Conservation (phyloP, 64 coral and sea anemone species). For the Montipora capricornis region DNA sequence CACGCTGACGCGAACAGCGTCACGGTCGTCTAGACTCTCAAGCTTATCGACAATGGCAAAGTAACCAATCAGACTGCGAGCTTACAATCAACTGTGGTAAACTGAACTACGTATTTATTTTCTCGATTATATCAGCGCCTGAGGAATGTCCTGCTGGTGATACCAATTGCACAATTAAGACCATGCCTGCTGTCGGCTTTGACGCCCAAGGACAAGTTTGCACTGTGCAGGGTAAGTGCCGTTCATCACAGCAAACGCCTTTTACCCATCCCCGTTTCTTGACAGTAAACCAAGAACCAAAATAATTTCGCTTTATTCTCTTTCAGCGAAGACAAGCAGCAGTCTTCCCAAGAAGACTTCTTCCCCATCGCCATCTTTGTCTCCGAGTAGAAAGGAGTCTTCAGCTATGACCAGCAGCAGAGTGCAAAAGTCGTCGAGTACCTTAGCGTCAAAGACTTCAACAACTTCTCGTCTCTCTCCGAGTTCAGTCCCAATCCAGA, state of each 20-base stretch:
- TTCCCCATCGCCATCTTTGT: background rate
- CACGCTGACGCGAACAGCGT: too few species aligned
- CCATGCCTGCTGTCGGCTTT: background rate
- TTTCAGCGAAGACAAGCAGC: background rate
- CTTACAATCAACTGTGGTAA: too few species aligned
- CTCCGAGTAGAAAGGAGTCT: background rate
- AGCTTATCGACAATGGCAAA: too few species aligned
- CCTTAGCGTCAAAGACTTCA: background rate
- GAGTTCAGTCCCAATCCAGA: background rate
- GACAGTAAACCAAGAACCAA: too few species aligned
- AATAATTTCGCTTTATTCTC: background rate
- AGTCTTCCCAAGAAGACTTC: background rate
- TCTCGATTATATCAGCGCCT: background rate
- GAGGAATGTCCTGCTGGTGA: constrained; percentile 15
- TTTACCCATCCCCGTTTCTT: background rate
- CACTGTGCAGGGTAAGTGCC: background rate
- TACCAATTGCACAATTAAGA: background rate
- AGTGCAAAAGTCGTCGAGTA: background rate
- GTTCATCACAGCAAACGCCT: background rate
- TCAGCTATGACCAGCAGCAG: background rate
- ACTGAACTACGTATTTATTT: background rate
- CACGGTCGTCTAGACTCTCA: too few species aligned
- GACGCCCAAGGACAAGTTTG: constrained; percentile 37
- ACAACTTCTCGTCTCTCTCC: too few species aligned
- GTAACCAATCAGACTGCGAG: too few species aligned